These are phyloP conservation scores for Dilophus febrilis DNA, from an alignment of 2,888 invertebrate genomes.

Conservation along the genomic window DNA sequence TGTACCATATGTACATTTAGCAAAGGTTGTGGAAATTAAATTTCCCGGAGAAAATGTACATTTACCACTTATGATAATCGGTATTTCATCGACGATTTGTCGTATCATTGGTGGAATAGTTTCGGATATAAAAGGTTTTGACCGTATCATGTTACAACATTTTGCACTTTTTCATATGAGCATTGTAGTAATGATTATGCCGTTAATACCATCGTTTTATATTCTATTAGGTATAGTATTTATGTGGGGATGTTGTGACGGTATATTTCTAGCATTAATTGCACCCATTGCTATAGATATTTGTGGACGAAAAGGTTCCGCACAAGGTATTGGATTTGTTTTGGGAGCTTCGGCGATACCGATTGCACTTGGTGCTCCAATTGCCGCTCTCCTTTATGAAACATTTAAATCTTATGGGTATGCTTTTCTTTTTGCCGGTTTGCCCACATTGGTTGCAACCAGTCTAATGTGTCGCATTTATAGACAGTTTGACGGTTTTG, in stretches of 20 bases:
- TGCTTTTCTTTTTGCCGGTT: constrained; percentile 67
- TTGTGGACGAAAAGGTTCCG: constrained; percentile 61
- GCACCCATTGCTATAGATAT: constrained; percentile 87
- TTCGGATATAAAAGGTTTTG: constrained; percentile 62
- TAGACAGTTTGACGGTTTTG: no score
- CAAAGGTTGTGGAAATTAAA: constrained; percentile 49
- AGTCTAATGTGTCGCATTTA: no score
- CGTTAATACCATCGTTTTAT: constrained; percentile 45
- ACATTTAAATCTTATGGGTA: constrained; percentile 46
- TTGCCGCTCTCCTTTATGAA: constrained; percentile 56
- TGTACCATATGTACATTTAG: constrained; percentile 82
- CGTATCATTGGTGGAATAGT: constrained; percentile 69
- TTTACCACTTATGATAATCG: constrained; percentile 70
- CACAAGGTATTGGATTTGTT: constrained; percentile 83
- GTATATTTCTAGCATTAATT: constrained; percentile 77
- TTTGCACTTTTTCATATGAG: constrained; percentile 67
- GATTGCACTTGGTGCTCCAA: constrained; percentile 68
- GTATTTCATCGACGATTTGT: constrained; percentile 68
- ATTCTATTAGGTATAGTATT: constrained; percentile 51
- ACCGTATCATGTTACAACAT: constrained; percentile 74
- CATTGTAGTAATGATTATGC: constrained; percentile 54
- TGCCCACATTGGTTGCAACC: constrained; percentile 40
- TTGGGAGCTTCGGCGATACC: constrained; percentile 75
- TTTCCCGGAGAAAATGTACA: constrained; percentile 47
- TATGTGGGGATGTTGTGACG: constrained; percentile 79